Evolutionary conservation across 2,797 vertebrate species (phyloP), one percentile per base, ranked within the genome.

Genomic region (Danio kyathit): DNA sequence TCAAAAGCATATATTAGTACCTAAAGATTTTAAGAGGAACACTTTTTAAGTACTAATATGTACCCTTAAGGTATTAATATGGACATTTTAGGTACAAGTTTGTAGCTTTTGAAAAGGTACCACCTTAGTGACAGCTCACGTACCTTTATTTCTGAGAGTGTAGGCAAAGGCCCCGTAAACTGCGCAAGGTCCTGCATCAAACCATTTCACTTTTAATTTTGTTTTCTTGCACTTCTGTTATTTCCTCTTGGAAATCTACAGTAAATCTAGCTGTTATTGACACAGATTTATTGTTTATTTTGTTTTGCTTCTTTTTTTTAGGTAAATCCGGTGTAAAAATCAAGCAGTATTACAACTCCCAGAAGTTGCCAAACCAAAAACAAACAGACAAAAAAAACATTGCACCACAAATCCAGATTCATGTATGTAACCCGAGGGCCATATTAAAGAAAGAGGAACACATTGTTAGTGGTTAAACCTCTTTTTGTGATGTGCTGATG

Each of bases 401-500:
- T 79, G 14, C 1, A 13, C 49, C 40, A 21, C 46, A 29, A 29
- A 29, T 29, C 29, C 29, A 48, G 59, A 74, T 38, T 85, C 54
- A 52, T 73, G 14, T 13, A 19, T 81, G 40, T 64, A 64, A 56
- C 59, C 57, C 49, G 29, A 79, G 46, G 60, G 72, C 59, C 83
- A 61, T 11, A 83, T 79, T 78, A 56, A 51, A 71, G 11, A n/a
- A 54, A 65, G 59, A 67, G 52, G 60, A 83, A 72, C 74, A 67
- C 59, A 40, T 75, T 71, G 70, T 75, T 85, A 83, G 78, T 79
- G 78, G 74, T 80, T 46, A 57, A 29, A 49, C 17, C 60, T 67
- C 44, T 61, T 66, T 73, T 70, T 80, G 66, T 74, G 74, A 80
- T 69, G 44, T 71, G 52, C 57, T 65, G 70, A 76, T 49, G 21